Evolutionary conservation across 2,113 vertebrate species (phyloP).

Genomic region (Cyprinodon brontotheroides): DNA sequence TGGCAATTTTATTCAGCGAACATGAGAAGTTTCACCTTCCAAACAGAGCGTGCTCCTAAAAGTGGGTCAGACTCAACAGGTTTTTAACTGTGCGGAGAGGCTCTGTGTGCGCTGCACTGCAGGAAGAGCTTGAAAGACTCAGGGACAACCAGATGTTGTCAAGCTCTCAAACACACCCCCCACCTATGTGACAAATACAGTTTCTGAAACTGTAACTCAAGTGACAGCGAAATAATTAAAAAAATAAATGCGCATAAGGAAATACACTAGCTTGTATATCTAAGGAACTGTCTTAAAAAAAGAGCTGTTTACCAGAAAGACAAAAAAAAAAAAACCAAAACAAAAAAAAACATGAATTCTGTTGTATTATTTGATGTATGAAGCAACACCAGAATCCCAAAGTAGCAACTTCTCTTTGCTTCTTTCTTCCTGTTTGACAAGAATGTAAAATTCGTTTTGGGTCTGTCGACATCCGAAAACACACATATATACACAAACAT

Average conservation of each 20-base stretch:
- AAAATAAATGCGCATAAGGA: conserved; percentile 3
- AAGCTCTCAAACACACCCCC: conserved; percentile 43
- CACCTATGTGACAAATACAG: conserved; percentile 9
- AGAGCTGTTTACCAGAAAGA: conserved; percentile 15
- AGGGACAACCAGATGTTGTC: conserved; percentile 43
- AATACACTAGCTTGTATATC: conserved; percentile 3
- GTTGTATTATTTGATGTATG: conserved; percentile 16
- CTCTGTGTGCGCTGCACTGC: conserved; percentile 14
- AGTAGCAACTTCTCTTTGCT: conserved; percentile 36
- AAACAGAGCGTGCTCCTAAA: conserved; percentile 32
- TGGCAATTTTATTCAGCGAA: background rate
- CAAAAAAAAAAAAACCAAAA: conserved; percentile 10
- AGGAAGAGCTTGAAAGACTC: conserved; percentile 14
- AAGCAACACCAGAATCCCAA: conserved; percentile 42
- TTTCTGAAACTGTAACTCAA: conserved; percentile 36
- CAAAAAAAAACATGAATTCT: conserved; percentile 2
- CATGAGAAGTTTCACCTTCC: background rate
- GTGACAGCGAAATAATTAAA: conserved; percentile 34
- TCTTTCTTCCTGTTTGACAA: conserved; percentile 12
- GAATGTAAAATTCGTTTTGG: conserved; percentile 6
- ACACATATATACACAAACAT: conserved; percentile 22
- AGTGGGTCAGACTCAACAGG: conserved; percentile 49
- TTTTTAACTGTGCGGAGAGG: conserved; percentile 19
- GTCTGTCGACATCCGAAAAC: conserved; percentile 38
- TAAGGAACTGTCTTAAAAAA: background rate